A percentile compares a stretch with the other conserved stretches of the same genome.
phyloP scores from a whole-genome alignment of 2,888 invertebrate species.

The Hydraecia micacea region DNA sequence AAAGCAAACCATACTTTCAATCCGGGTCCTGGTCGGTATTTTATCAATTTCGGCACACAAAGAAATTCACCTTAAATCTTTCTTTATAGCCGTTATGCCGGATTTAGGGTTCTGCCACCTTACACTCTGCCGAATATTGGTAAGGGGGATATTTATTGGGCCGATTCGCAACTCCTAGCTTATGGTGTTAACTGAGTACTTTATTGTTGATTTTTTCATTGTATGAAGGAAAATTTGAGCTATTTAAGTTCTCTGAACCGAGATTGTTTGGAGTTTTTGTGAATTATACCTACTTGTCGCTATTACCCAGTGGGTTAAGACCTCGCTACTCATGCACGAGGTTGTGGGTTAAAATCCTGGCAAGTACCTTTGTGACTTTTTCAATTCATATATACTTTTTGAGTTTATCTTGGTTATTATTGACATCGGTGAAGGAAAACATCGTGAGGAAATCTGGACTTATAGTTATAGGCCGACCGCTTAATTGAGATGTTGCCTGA shows the following conservation, averaged over 20 bases:
- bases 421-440: not conserved
- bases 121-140: conserved; percentile 15
- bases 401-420: not conserved
- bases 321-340: not conserved
- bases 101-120: conserved; percentile 49
- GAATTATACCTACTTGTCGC: not conserved
- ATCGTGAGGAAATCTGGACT: not conserved
- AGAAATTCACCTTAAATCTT: conserved; percentile 70
- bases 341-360: not conserved
- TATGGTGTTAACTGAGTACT: conserved; percentile 21
- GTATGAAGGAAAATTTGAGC: not conserved
- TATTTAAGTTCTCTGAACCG: not conserved
- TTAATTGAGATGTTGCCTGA: too few relatives aligned
- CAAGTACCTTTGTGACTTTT: not conserved
- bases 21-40: conserved; percentile 67
- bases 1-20: conserved; percentile 53
- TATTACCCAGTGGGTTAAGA: not conserved
- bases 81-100: conserved; percentile 70
- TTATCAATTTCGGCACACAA: conserved; percentile 78
- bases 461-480: too few relatives aligned
- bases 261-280: not conserved
- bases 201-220: conserved; percentile 2
- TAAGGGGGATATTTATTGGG: conserved; percentile 29
- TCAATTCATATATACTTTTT: not conserved
- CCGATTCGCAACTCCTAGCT: conserved; percentile 17